Percentiles rank a stretch among this genome's conserved stretches.
Evolutionary conservation across 2,888 invertebrate species (phyloP).

Genomic region (Aleiodes testaceus): DNA sequence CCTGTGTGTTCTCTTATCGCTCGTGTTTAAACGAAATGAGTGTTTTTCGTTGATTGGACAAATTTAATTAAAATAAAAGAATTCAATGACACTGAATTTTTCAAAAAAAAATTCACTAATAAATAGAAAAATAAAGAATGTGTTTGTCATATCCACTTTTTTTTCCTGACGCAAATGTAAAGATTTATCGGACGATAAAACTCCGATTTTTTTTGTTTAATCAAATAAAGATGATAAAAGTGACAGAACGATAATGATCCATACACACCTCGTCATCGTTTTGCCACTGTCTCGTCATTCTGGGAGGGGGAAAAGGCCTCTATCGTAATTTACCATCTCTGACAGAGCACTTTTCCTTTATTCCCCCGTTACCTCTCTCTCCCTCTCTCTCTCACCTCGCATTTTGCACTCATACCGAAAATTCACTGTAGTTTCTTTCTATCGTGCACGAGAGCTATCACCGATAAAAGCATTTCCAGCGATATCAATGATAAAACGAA

Average conservation of each 20-base stretch:
- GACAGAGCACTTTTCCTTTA: constrained; percentile 52
- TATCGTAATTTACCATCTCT: constrained; percentile 56
- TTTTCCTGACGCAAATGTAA: no score
- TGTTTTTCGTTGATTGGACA: constrained; percentile 3
- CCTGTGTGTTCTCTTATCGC: neutral
- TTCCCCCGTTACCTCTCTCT: constrained; percentile 4
- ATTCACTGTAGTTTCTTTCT: constrained; percentile 34
- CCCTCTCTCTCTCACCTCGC: constrained; percentile 22
- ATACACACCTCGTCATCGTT: constrained; percentile 44
- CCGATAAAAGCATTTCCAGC: constrained; percentile 56
- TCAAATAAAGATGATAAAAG: constrained; percentile 15
- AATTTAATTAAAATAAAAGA: constrained; percentile 15
- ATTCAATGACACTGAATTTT: neutral
- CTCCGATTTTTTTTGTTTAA: neutral
- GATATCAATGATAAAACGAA: constrained; percentile 57
- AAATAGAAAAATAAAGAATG: no score
- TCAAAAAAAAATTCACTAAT: no score
- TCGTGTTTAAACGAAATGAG: constrained; percentile 1
- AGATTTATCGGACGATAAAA: neutral
- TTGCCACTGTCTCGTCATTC: constrained; percentile 51
- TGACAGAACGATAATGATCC: constrained; percentile 32
- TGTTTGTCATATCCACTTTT: no score
- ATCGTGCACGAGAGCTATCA: constrained; percentile 52
- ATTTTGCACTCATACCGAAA: constrained; percentile 17
- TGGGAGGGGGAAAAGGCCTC: constrained; percentile 31